Percentiles rank a stretch among this genome's conserved stretches.
Evolutionary conservation across 2,888 invertebrate species (phyloP).

Genomic region (Diarsia brunnea): DNA sequence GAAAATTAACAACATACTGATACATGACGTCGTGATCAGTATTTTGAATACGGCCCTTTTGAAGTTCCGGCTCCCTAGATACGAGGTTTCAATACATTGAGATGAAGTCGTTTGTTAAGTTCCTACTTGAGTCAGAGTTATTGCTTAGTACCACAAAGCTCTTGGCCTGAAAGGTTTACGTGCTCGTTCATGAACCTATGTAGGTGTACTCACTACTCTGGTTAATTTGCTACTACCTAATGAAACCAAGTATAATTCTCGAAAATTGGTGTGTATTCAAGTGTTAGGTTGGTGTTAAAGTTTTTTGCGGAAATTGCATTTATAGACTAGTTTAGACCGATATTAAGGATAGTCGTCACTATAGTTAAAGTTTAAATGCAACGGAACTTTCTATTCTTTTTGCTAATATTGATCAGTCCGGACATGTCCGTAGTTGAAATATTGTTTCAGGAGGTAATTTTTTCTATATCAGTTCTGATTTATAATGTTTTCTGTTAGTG

Average conservation of each 20-base stretch:
- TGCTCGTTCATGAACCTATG: background rate
- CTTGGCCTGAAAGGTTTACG: slow-evolving; percentile 22
- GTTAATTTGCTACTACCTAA: background rate
- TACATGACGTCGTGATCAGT: slow-evolving; percentile 83
- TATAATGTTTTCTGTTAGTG: slow-evolving; percentile 11
- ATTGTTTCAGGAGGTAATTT: background rate
- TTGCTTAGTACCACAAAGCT: background rate
- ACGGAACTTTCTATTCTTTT: background rate
- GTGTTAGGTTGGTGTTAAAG: background rate
- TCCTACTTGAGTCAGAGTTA: background rate
- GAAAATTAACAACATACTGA: slow-evolving; percentile 88
- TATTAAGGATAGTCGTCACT: background rate
- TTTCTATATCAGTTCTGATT: background rate
- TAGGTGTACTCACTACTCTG: background rate
- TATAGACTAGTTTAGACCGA: background rate
- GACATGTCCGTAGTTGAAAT: background rate
- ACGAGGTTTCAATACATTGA: slow-evolving; percentile 46
- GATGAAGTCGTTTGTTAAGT: slow-evolving; percentile 16
- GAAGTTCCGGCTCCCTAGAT: slow-evolving; percentile 76
- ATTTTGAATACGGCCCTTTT: slow-evolving; percentile 81
- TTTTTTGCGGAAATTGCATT: background rate
- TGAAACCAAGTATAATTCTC: background rate
- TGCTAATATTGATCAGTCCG: background rate
- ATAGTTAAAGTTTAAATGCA: background rate
- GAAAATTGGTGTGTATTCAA: background rate